Evolutionary conservation across 2,797 vertebrate species (phyloP), one percentile per base, ranked within the genome.

Genomic region (Eulemur coronatus): DNA sequence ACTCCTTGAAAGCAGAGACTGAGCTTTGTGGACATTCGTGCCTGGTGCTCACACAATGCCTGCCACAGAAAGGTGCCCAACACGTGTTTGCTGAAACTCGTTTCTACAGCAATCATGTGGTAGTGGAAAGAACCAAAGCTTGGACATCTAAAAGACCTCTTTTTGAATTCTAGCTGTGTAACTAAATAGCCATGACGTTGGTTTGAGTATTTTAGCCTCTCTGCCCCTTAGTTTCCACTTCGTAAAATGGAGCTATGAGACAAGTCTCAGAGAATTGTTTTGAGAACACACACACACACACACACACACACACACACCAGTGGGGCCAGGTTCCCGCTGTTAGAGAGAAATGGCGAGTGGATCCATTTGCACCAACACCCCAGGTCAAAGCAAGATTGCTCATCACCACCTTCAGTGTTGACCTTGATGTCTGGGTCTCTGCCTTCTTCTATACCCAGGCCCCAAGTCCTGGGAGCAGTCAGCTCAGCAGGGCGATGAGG

Each of bases 1-100:
- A 14, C 5, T 20, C 24, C 1, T 20, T 0, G 0, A 63, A 5
- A 38, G 13, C 61, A 82, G 76, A 4, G 11, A 80, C 17, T 1
- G 15, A 80, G 7, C 12, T 70, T 67, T 75, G 18, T 33, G 48
- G 14, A 3, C 1, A 0, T 38, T 35, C 41, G 11, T 28, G 43
- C 50, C 61, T 33, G 24, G 11, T 55, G 33, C 26, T 93, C 52
- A 55, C 3, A 11, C 24, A 3, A 46, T 2, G 20, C 33, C 35
- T 11, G 38, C 10, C 69, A 2, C 26, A 50, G 20, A 55, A 15
- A 46, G 11, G n/a, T 15, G 43, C 26, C 43, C 30, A 30, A 33
- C 30, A 14, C 2, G 3, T 30, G 35, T 22, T 24, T 22, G 26
- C 4, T 35, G n/a, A 48, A 59, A 59, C 4, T 5, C 28, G 33